Conservation (phyloP, 2,888 invertebrate genomes). For the Dynastes tityus region DNA sequence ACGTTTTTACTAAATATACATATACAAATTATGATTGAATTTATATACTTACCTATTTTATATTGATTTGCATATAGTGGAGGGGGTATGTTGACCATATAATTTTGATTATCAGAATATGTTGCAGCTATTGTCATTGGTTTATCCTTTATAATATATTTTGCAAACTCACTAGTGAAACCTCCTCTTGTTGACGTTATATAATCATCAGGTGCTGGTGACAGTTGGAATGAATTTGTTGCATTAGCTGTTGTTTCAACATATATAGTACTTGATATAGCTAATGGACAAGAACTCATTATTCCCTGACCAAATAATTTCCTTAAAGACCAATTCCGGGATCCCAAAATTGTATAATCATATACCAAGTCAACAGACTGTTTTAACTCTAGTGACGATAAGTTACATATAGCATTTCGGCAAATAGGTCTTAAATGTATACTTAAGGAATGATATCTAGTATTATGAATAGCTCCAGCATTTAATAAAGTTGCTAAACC, state of each 20-base stretch:
- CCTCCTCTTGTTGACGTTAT: constrained; percentile 80
- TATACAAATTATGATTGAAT: background rate
- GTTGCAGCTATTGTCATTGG: constrained; percentile 80
- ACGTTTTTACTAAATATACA: background rate
- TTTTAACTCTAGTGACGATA: constrained; percentile 83
- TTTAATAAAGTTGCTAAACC: constrained; percentile 92
- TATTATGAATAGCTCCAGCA: constrained; percentile 92
- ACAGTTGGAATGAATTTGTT: constrained; percentile 77
- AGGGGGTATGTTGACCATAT: constrained; percentile 77
- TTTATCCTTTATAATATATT: constrained; percentile 75
- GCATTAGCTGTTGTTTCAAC: constrained; percentile 82
- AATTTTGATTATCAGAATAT: constrained; percentile 71
- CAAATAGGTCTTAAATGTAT: constrained; percentile 89
- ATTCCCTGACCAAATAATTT: constrained; percentile 91
- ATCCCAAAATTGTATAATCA: constrained; percentile 80
- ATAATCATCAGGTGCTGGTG: constrained; percentile 76
- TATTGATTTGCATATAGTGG: constrained; percentile 85
- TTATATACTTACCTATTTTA: constrained; percentile 75
- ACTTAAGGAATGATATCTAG: constrained; percentile 93
- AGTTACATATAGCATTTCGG: constrained; percentile 70
- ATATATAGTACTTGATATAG: constrained; percentile 84
- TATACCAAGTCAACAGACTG: constrained; percentile 92
- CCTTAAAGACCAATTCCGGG: constrained; percentile 87
- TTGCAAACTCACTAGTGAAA: constrained; percentile 77
- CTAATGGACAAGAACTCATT: constrained; percentile 86